Conservation (phyloP, 1,140 invertebrate genomes). For the Eciton burchellii region DNA sequence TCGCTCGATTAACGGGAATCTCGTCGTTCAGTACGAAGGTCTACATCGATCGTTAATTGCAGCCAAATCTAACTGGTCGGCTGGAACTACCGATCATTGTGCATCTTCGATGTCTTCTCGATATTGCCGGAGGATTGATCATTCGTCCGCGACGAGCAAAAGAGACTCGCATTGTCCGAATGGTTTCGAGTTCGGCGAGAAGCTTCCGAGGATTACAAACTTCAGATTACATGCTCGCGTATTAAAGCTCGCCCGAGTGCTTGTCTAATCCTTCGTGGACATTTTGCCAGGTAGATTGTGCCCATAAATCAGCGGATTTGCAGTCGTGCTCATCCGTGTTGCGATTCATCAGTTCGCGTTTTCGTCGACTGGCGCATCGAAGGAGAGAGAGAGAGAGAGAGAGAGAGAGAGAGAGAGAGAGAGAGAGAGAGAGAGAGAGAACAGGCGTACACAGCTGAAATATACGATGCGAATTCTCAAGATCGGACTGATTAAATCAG, state of each 20-base stretch:
- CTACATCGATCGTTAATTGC: no score
- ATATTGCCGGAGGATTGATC: background rate
- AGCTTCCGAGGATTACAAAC: slow-evolving; percentile 37
- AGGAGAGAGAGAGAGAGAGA: no score
- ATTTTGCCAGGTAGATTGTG: background rate
- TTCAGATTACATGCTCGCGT: slow-evolving; percentile 6
- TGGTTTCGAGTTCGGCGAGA: slow-evolving; percentile 24
- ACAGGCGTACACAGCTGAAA: no score
- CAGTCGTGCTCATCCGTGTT: background rate
- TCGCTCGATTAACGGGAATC: slow-evolving; percentile 1
- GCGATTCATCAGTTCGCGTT: no score
- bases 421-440: no score
- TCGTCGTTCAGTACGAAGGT: no score
- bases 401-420: no score
- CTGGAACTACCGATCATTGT: no score
- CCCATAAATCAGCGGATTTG: background rate
- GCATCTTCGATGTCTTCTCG: slow-evolving; percentile 6
- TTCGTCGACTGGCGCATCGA: no score
- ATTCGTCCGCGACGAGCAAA: background rate
- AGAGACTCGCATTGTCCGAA: slow-evolving; percentile 15
- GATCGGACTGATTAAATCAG: no score
- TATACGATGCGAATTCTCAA: no score
- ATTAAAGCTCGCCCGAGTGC: slow-evolving; percentile 34
- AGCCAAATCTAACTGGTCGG: no score
- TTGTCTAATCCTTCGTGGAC: slow-evolving; percentile 25